A percentile compares a stretch with the other conserved stretches of the same genome.
These are phyloP conservation scores for Hydrolagus affinis DNA, from an alignment of 2,113 vertebrate genomes.

Conservation along the genomic window DNA sequence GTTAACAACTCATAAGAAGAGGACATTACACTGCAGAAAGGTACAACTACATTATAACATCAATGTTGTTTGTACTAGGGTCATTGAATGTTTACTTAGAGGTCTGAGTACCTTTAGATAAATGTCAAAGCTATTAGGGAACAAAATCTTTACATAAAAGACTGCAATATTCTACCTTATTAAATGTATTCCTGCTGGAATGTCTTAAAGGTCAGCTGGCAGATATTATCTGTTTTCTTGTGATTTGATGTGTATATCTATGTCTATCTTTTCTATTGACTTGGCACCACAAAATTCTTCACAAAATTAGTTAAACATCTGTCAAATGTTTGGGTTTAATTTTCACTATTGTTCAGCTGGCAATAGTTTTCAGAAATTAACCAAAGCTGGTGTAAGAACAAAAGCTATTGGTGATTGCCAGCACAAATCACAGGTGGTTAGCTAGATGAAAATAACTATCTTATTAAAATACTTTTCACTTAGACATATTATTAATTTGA, in stretches of 20 bases:
- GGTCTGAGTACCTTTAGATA: background rate
- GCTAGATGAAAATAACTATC: background rate
- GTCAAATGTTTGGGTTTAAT: background rate
- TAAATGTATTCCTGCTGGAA: background rate
- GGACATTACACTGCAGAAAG: background rate
- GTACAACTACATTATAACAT: background rate
- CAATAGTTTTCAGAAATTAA: background rate
- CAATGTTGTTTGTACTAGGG: background rate
- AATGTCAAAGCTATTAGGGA: background rate
- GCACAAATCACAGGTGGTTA: background rate
- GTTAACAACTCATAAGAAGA: background rate
- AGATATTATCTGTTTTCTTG: background rate
- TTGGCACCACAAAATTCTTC: background rate
- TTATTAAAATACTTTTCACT: background rate
- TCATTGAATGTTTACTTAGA: constrained; percentile 9
- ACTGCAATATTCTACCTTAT: constrained; percentile 2
- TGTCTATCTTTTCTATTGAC: background rate
- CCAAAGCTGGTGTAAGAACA: background rate
- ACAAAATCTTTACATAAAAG: background rate
- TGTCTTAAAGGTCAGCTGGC: constrained; percentile 1
- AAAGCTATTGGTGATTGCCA: background rate
- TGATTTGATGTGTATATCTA: background rate
- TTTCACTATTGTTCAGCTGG: background rate
- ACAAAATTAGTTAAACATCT: background rate
- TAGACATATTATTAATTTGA: background rate